Conservation (phyloP, 2,113 vertebrate genomes). For the Rhinogobius similis region DNA sequence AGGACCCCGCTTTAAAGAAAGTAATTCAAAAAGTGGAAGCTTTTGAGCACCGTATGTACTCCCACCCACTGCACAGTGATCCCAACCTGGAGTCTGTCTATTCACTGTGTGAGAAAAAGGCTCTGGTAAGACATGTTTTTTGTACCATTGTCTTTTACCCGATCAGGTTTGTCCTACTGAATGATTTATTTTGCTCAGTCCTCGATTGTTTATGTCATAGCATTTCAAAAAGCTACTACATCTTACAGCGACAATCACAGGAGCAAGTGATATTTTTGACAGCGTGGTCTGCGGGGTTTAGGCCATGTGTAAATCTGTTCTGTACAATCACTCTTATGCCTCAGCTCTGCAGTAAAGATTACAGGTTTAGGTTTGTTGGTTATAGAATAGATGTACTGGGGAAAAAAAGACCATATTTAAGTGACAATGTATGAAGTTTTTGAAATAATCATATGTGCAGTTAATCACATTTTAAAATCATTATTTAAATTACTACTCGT, state of each 20-base stretch:
- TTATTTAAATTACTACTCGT: no score
- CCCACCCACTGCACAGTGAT: conserved; percentile 93
- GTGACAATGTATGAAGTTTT: background rate
- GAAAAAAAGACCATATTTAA: background rate
- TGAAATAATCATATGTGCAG: background rate
- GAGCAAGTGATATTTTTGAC: conserved; percentile 15
- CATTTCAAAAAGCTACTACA: background rate
- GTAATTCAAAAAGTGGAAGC: conserved; percentile 97
- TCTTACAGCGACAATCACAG: conserved; percentile 35
- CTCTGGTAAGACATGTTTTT: conserved; percentile 81
- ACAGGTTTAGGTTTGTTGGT: background rate
- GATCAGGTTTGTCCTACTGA: conserved; percentile 2
- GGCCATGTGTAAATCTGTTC: background rate
- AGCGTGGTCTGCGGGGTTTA: background rate
- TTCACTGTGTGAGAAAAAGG: conserved; percentile 95
- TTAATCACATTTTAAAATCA: no score
- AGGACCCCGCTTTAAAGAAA: conserved; percentile 92
- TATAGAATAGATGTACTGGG: background rate
- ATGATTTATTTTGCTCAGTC: background rate
- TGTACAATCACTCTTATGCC: background rate
- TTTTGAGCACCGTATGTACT: conserved; percentile 97
- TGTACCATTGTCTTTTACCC: background rate
- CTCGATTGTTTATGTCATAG: conserved; percentile 21
- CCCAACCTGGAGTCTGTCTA: conserved; percentile 87
- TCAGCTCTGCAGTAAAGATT: background rate